Conservation (phyloP, 2,113 vertebrate species). For the Sinosuthora webbiana region DNA sequence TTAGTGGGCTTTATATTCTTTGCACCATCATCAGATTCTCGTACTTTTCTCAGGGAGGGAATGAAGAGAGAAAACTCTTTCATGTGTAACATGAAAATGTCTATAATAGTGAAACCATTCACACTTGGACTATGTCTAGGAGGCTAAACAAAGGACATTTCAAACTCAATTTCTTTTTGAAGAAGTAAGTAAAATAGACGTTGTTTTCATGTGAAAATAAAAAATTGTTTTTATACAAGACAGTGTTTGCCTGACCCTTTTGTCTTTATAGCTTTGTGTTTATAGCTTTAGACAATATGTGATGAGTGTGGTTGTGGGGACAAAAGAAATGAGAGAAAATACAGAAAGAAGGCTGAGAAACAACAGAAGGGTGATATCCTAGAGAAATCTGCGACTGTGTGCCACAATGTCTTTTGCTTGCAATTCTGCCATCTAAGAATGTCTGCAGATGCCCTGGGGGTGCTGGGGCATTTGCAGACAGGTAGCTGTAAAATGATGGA, state of each 20-base stretch:
- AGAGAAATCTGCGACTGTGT: neutral
- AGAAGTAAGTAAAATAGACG: neutral
- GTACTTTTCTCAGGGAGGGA: neutral
- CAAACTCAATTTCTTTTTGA: neutral
- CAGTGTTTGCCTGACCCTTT: neutral
- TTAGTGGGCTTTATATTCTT: neutral
- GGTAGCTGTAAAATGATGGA: neutral
- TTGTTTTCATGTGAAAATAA: conserved; percentile 45
- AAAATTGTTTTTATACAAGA: neutral
- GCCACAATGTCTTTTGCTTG: neutral
- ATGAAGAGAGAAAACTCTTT: neutral
- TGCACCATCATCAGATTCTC: neutral
- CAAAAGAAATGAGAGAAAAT: neutral
- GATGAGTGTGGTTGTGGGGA: neutral
- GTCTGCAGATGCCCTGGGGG: too few relatives aligned
- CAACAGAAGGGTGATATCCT: neutral
- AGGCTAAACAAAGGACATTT: neutral
- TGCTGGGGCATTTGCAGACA: neutral
- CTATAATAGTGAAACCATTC: neutral
- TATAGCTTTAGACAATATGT: neutral
- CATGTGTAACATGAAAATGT: neutral
- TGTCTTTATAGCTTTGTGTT: neutral
- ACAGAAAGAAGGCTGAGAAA: neutral
- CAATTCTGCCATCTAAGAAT: neutral
- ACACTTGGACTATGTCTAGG: neutral